A percentile compares a stretch with the other conserved stretches of the same genome.
These are phyloP conservation scores for Peromyscus melanophrys DNA, from an alignment of 2,797 vertebrate species.

Conservation along the genomic window DNA sequence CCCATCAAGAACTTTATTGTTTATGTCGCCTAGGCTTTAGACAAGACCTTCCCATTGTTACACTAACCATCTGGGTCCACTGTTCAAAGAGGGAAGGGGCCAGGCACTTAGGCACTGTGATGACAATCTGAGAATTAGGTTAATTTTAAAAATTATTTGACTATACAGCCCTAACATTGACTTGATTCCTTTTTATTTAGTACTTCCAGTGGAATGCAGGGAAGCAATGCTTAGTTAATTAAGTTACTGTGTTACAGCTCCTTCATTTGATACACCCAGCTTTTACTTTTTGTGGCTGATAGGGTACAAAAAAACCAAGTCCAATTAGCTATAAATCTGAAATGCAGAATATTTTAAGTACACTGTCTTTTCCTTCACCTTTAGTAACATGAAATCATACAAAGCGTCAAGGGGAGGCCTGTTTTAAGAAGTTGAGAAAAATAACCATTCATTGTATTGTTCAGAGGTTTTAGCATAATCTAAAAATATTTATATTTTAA, in stretches of 20 bases:
- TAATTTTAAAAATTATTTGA: neutral
- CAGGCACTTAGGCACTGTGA: neutral
- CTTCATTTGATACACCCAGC: constrained; percentile 23
- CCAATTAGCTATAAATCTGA: constrained; percentile 51
- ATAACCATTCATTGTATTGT: constrained; percentile 37
- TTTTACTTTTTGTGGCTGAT: constrained; percentile 45
- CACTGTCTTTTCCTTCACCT: constrained; percentile 46
- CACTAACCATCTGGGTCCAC: neutral
- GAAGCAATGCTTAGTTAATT: constrained; percentile 36
- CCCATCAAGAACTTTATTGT: neutral
- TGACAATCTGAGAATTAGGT: neutral
- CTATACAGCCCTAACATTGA: neutral
- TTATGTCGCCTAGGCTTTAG: neutral
- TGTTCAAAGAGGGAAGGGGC: neutral
- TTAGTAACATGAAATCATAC: constrained; percentile 30
- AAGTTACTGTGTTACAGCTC: constrained; percentile 8
- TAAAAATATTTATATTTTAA: constrained; percentile 45
- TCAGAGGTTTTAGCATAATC: neutral
- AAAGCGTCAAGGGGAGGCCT: constrained; percentile 30
- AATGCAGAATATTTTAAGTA: constrained; percentile 39
- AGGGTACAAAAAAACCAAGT: neutral
- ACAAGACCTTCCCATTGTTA: neutral
- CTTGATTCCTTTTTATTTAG: constrained; percentile 7
- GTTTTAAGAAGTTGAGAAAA: constrained; percentile 69
- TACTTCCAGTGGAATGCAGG: neutral